A percentile compares a stretch with the other conserved stretches of the same genome.
These are phyloP conservation scores for Oryctes rhinoceros DNA, from an alignment of 1,140 invertebrate genomes.

Conservation along the genomic window DNA sequence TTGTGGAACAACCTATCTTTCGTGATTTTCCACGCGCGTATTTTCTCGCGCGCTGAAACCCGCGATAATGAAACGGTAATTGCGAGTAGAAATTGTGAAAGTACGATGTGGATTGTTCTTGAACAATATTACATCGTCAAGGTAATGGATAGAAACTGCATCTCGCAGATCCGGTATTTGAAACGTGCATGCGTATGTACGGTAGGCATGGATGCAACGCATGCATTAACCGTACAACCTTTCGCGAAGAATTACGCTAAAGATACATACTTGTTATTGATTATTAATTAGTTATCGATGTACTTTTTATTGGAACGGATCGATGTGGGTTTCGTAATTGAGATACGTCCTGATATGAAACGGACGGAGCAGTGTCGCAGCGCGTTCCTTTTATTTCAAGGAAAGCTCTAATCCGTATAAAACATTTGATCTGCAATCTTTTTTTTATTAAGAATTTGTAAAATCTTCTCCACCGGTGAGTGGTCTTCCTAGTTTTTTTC, in stretches of 20 bases:
- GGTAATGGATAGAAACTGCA: conserved; percentile 33
- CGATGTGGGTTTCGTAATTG: too few relatives aligned
- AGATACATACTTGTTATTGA: not conserved
- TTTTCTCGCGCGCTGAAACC: not conserved
- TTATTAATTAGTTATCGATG: too few relatives aligned
- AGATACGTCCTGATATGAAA: too few relatives aligned
- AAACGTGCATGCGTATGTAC: not conserved
- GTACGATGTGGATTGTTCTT: conserved; percentile 29
- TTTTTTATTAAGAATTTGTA: too few relatives aligned
- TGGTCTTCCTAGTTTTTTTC: too few relatives aligned
- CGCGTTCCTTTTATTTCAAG: too few relatives aligned
- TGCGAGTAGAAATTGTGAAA: conserved; percentile 28
- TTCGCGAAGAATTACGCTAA: not conserved
- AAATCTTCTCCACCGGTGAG: too few relatives aligned
- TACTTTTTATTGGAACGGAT: too few relatives aligned
- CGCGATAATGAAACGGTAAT: conserved; percentile 2
- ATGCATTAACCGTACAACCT: too few relatives aligned
- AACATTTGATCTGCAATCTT: too few relatives aligned
- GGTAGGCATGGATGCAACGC: not conserved
- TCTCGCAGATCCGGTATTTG: conserved; percentile 11
- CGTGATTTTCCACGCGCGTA: not conserved
- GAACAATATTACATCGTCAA: conserved; percentile 30
- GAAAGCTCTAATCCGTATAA: not conserved
- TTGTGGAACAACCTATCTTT: not conserved
- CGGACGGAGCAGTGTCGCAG: too few relatives aligned